These are phyloP conservation scores for Argopecten irradians DNA, from an alignment of 1,140 invertebrate species.

Conservation along the genomic window DNA sequence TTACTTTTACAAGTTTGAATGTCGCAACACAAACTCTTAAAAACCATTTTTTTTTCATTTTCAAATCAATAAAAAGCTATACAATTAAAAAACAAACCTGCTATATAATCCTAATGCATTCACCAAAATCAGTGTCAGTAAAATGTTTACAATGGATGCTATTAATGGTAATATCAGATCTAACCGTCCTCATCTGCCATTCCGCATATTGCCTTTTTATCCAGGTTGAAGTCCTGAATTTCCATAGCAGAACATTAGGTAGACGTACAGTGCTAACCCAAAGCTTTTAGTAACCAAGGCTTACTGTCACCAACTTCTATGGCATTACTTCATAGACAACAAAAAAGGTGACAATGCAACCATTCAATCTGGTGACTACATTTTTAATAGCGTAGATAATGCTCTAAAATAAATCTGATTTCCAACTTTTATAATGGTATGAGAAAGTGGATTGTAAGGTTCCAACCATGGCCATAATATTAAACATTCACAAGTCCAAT, in stretches of 20 bases:
- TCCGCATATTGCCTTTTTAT: slow-evolving; percentile 16
- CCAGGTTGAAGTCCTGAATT: not conserved
- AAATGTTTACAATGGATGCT: slow-evolving; percentile 11
- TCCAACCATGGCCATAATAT: not conserved
- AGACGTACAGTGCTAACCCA: not conserved
- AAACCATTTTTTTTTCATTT: not conserved
- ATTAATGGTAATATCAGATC: not conserved
- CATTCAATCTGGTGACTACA: not conserved
- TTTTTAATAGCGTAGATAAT: not conserved
- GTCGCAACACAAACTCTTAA: slow-evolving; percentile 5
- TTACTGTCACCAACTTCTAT: slow-evolving; percentile 4
- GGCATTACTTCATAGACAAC: not conserved
- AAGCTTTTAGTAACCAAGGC: slow-evolving; percentile 17
- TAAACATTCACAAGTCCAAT: no score
- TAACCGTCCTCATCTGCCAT: not conserved
- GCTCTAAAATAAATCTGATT: not conserved
- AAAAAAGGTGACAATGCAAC: not conserved
- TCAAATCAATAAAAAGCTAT: not conserved
- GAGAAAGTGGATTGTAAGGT: not conserved
- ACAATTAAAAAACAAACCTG: not conserved
- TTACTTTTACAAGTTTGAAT: not conserved
- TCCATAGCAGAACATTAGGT: not conserved
- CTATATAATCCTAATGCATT: not conserved
- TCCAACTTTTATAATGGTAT: not conserved
- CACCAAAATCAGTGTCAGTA: not conserved